phyloP scores from a whole-genome alignment of 2,113 vertebrate genomes.

The Hystrix brachyura region DNA sequence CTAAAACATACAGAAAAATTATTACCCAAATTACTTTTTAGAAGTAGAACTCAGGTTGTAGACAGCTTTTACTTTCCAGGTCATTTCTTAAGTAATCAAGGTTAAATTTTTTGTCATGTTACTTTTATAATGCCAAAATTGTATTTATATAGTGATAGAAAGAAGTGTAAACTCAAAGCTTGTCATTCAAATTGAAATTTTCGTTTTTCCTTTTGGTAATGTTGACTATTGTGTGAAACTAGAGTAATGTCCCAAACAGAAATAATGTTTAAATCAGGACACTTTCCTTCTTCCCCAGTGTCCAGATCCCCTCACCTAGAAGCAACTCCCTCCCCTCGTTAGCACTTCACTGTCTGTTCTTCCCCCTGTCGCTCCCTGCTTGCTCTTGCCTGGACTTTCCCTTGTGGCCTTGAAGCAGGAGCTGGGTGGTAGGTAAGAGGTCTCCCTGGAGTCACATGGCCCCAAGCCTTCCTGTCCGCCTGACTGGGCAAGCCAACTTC shows the following conservation, averaged over 20 bases:
- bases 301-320: background rate
- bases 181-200: background rate
- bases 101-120: background rate
- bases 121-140: background rate
- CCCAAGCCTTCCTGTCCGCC: background rate
- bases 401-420: too few species aligned
- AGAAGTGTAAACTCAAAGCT: background rate
- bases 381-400: background rate
- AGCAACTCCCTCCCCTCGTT: rapidly evolving
- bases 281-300: background rate
- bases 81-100: background rate
- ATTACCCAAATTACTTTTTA: background rate
- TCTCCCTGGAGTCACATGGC: background rate
- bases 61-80: background rate
- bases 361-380: too few species aligned
- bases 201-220: background rate
- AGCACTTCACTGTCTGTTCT: background rate
- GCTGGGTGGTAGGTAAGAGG: background rate
- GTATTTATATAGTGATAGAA: background rate
- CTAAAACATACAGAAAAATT: background rate
- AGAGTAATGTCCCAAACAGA: background rate
- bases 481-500: background rate
- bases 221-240: background rate
- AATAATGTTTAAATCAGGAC: background rate
- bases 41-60: background rate